Conservation (phyloP, 2,113 vertebrate genomes). For the Rutilus rutilus region DNA sequence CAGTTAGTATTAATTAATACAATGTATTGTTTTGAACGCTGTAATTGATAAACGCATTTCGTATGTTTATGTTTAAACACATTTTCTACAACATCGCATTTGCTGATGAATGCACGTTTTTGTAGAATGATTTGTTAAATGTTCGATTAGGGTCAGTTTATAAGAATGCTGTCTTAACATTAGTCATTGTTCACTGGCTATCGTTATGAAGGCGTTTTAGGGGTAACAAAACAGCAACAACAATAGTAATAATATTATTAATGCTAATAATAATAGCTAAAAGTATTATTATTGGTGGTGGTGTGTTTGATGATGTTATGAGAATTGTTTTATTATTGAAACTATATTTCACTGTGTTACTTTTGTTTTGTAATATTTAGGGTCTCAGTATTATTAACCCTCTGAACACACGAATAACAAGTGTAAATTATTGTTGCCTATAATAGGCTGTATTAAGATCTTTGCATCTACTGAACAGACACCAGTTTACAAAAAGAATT, state of each 20-base stretch:
- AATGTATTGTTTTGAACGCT: background rate
- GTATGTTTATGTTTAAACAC: background rate
- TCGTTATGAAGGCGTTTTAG: background rate
- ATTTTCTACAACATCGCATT: background rate
- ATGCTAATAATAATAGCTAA: too few species aligned
- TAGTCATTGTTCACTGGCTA: background rate
- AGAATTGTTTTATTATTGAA: background rate
- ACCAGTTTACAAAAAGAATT: background rate
- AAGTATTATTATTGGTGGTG: background rate
- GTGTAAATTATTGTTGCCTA: background rate
- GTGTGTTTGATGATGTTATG: background rate
- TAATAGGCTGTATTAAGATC: background rate
- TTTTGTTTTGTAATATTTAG: background rate
- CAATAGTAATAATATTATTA: too few species aligned
- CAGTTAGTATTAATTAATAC: background rate
- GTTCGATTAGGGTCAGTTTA: background rate
- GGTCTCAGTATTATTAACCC: background rate
- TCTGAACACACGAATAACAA: background rate
- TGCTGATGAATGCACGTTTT: background rate
- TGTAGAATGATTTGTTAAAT: background rate
- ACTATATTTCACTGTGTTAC: background rate
- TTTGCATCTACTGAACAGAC: background rate
- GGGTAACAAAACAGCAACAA: too few species aligned
- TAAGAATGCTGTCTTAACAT: background rate
- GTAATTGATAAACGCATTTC: background rate